phyloP scores from a whole-genome alignment of 2,888 invertebrate genomes.

The Dimorphilus gyrociliatus region DNA sequence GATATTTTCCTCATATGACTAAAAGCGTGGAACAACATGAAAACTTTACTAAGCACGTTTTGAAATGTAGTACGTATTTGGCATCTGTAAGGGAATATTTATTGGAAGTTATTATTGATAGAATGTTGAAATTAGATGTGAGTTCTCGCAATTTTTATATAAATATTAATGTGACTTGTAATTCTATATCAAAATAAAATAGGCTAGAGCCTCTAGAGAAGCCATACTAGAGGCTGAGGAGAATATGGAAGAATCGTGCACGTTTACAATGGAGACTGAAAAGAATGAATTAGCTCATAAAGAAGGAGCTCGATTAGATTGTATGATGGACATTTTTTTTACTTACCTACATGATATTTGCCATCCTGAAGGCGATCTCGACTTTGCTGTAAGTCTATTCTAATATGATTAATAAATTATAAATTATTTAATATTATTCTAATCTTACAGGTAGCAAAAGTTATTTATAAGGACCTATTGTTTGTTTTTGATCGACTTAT shows the following conservation, averaged over 20 bases:
- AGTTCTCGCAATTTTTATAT: too few relatives aligned
- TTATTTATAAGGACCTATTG: constrained; percentile 47
- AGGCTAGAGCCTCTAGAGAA: constrained; percentile 46
- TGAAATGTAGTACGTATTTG: too few relatives aligned
- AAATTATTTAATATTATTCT: too few relatives aligned
- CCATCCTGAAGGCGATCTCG: constrained; percentile 15
- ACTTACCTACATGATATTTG: constrained; percentile 44
- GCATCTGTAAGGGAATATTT: too few relatives aligned
- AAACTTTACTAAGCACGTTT: too few relatives aligned
- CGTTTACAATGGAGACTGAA: too few relatives aligned
- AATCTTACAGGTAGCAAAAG: constrained; percentile 46
- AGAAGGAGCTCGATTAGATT: constrained; percentile 53
- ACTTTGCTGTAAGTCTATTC: not conserved
- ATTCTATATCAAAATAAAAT: constrained; percentile 4
- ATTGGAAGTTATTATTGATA: constrained; percentile 56
- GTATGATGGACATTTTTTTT: constrained; percentile 57
- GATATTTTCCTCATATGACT: too few relatives aligned
- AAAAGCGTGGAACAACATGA: too few relatives aligned
- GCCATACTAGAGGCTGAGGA: constrained; percentile 41
- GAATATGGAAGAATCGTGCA: constrained; percentile 34
- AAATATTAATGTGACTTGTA: too few relatives aligned
- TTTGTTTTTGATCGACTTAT: constrained; percentile 61
- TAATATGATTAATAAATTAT: not conserved
- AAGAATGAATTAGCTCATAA: constrained; percentile 39
- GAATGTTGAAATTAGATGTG: constrained; percentile 43